phyloP scores from a whole-genome alignment of 2,797 vertebrate species.

The Hafferia zeledoni region DNA sequence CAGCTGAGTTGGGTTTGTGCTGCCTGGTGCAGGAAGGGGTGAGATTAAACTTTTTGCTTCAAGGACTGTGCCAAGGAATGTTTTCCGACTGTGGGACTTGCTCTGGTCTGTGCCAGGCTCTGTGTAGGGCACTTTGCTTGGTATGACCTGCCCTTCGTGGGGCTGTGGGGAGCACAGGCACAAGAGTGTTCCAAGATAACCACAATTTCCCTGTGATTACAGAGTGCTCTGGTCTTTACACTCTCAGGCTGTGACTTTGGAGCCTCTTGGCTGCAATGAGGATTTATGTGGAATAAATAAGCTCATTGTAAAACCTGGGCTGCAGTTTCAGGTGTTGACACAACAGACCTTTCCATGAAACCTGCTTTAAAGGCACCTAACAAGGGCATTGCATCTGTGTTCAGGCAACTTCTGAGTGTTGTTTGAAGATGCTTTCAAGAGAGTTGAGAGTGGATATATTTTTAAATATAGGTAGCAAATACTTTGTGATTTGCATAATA shows the following conservation, averaged over 20 bases:
- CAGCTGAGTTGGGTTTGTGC: neutral
- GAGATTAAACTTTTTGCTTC: neutral
- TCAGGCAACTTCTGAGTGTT: neutral
- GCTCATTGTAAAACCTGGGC: neutral
- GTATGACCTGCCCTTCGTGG: fast-evolving
- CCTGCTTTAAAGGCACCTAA: neutral
- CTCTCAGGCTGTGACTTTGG: neutral
- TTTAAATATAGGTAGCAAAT: neutral
- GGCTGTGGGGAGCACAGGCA: too few species aligned
- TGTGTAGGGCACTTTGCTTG: fast-evolving
- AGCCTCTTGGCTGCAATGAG: neutral
- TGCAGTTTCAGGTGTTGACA: neutral
- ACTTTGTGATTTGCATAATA: neutral
- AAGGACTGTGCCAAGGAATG: neutral
- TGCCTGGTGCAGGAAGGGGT: neutral
- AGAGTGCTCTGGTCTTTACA: fast-evolving
- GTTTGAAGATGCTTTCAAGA: neutral
- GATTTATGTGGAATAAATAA: neutral
- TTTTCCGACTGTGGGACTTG: fast-evolving
- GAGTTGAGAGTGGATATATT: neutral
- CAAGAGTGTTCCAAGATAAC: neutral
- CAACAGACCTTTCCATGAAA: neutral
- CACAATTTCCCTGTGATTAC: too few species aligned
- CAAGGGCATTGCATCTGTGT: neutral
- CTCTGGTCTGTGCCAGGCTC: neutral